A percentile compares a stretch with the other conserved stretches of the same genome.
Conservation (phyloP, 2,797 vertebrate species). For the Falco cherrug region DNA sequence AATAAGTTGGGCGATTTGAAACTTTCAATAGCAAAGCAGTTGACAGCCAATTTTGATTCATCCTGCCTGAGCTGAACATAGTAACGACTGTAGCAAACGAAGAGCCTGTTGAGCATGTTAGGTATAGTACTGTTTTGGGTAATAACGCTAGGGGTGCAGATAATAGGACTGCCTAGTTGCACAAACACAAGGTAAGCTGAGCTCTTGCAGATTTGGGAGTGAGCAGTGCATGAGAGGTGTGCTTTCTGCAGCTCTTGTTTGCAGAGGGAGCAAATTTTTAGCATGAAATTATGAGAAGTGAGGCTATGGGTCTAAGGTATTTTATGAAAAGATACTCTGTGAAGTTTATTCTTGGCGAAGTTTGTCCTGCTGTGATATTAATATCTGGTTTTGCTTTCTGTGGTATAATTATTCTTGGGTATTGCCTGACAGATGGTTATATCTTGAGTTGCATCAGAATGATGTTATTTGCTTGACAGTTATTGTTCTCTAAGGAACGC, state of each 20-base stretch:
- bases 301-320: background rate
- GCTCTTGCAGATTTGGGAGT: background rate
- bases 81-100: background rate
- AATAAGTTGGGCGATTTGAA: background rate
- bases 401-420: background rate
- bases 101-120: background rate
- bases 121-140: background rate
- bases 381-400: background rate
- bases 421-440: constrained; percentile 6
- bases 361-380: background rate
- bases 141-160: background rate
- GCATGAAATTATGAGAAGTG: background rate
- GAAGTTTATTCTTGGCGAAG: background rate
- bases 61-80: background rate
- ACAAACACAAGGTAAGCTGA: background rate
- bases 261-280: background rate
- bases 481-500: background rate
- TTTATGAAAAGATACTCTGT: background rate
- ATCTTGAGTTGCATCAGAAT: constrained; percentile 18
- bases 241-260: background rate
- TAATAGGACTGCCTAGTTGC: background rate
- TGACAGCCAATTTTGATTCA: background rate
- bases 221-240: background rate
- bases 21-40: background rate
- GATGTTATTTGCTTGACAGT: constrained; percentile 37